Evolutionary conservation across 2,113 vertebrate genomes (phyloP).

Genomic region (Pelecanus crispus): DNA sequence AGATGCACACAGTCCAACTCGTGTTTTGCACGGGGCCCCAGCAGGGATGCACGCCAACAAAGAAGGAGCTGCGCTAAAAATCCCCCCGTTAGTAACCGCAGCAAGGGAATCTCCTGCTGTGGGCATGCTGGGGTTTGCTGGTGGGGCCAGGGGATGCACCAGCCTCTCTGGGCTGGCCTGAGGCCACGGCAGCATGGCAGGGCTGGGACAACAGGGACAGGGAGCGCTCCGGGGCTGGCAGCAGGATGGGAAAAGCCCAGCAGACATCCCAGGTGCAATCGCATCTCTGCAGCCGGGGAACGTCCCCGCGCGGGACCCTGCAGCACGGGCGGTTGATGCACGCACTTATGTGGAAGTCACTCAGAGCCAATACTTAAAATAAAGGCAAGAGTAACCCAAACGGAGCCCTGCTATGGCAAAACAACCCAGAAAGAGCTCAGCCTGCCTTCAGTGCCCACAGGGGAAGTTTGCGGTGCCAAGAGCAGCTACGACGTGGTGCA

Average conservation of each 20-base stretch:
- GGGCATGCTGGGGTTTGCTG: rapidly evolving
- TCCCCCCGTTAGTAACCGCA: background rate
- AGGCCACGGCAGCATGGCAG: background rate
- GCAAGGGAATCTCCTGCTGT: background rate
- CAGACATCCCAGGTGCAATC: background rate
- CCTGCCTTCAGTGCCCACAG: background rate
- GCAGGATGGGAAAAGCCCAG: background rate
- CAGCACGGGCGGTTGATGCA: background rate
- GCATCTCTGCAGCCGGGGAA: no score
- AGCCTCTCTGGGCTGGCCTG: background rate
- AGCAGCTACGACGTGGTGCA: background rate
- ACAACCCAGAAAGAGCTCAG: rapidly evolving
- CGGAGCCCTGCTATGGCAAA: background rate
- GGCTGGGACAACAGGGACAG: background rate
- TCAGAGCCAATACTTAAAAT: background rate
- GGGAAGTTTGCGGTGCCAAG: background rate
- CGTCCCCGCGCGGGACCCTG: rapidly evolving
- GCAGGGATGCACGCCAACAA: rapidly evolving
- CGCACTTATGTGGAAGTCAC: rapidly evolving
- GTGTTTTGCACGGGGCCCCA: background rate
- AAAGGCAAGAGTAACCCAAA: background rate
- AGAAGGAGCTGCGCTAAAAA: background rate
- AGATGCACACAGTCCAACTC: rapidly evolving
- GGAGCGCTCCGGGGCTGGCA: background rate
- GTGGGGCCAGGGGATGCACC: background rate